Percentiles rank a stretch among this genome's conserved stretches.
phyloP scores from a whole-genome alignment of 2,888 invertebrate species.

The Pristionchus maxplancki region DNA sequence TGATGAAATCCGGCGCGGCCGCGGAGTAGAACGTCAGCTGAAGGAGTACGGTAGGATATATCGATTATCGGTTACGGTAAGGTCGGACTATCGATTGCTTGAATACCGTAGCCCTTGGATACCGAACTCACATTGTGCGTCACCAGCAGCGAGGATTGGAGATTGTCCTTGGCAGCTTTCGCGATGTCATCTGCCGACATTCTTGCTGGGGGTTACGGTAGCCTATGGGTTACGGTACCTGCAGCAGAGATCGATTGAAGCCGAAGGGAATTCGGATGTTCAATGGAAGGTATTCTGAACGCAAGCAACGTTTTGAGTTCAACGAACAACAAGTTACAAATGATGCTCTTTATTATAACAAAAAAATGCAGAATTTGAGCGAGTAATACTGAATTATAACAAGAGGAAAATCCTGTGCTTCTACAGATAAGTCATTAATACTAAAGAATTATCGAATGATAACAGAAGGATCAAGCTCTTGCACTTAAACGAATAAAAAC shows the following conservation, averaged over 20 bases:
- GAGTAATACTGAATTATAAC: neutral
- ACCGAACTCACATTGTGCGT: neutral
- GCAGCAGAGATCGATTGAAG: neutral
- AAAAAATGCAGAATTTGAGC: neutral
- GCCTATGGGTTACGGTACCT: neutral
- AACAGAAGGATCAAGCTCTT: too few species aligned
- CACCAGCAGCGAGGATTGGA: neutral
- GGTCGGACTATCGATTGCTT: too few species aligned
- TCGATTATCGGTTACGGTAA: neutral
- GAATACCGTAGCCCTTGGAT: too few species aligned
- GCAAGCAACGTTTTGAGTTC: neutral
- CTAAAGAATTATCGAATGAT: too few species aligned
- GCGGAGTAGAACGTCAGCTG: neutral
- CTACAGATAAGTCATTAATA: too few species aligned
- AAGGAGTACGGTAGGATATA: neutral
- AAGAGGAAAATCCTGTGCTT: neutral
- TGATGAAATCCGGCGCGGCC: neutral
- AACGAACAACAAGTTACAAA: neutral
- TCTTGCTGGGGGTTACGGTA: neutral
- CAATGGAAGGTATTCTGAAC: neutral
- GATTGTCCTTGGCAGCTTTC: neutral
- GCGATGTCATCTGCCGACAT: neutral
- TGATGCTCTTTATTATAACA: neutral
- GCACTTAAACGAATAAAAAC: too few species aligned
- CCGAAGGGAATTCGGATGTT: neutral